Percentiles rank a stretch among this genome's conserved stretches.
phyloP scores from a whole-genome alignment of 2,888 invertebrate genomes.

The Temnothorax rugatulus region DNA sequence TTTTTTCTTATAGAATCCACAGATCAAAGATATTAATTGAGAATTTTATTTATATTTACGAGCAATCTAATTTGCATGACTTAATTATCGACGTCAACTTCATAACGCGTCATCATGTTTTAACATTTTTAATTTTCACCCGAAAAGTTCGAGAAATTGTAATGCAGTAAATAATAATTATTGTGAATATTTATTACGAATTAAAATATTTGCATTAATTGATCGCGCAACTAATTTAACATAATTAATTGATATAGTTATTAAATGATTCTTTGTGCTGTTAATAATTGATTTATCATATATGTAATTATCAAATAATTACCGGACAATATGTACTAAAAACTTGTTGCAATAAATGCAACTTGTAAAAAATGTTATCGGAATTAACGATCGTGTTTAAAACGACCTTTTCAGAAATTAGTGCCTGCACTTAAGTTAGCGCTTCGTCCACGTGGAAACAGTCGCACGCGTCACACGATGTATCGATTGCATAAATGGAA shows the following conservation, averaged over 20 bases:
- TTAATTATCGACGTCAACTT: neutral
- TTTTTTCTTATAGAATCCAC: neutral
- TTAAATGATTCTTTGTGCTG: neutral
- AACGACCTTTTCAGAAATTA: neutral
- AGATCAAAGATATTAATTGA: neutral
- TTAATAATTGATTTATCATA: neutral
- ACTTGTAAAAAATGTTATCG: neutral
- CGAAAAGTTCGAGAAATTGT: neutral
- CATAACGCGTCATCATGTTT: neutral
- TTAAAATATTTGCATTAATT: neutral
- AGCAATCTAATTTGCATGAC: neutral
- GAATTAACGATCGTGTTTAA: neutral
- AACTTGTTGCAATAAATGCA: neutral
- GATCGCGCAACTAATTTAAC: neutral
- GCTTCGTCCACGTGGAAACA: conserved; percentile 18
- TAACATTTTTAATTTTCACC: neutral
- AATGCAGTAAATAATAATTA: neutral
- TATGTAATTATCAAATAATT: neutral
- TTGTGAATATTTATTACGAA: neutral
- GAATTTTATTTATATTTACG: neutral
- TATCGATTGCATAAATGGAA: conserved; percentile 35
- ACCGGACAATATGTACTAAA: neutral
- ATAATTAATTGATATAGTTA: neutral
- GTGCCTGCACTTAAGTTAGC: neutral
- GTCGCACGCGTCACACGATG: neutral